These are phyloP conservation scores for Tetraneura akinire DNA, from an alignment of 1,140 invertebrate genomes.

Conservation along the genomic window DNA sequence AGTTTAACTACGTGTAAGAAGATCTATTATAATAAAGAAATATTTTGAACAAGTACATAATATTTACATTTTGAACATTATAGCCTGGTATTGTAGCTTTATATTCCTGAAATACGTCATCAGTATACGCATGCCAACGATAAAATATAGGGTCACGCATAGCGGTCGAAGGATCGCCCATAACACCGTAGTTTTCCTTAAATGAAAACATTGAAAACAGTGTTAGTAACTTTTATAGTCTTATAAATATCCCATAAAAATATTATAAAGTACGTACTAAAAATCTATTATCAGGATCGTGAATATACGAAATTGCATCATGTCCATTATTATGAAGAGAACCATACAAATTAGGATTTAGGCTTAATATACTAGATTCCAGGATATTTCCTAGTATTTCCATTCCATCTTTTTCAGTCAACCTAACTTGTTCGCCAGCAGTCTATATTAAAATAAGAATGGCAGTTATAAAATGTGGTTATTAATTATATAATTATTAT, in stretches of 20 bases:
- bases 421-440: constrained; percentile 57
- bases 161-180: constrained; percentile 72
- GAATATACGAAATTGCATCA: constrained; percentile 68
- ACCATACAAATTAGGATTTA: constrained; percentile 72
- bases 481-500: too few relatives aligned
- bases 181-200: constrained; percentile 68
- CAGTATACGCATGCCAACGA: constrained; percentile 78
- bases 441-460: constrained; percentile 49
- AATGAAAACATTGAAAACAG: neutral
- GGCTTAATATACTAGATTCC: constrained; percentile 71
- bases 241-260: too few relatives aligned
- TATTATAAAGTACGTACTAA: constrained; percentile 59
- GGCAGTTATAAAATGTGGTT: too few relatives aligned
- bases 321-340: constrained; percentile 75
- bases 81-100: constrained; percentile 72
- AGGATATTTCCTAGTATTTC: constrained; percentile 79
- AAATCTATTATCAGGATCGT: constrained; percentile 74
- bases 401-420: constrained; percentile 73
- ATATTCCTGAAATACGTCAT: constrained; percentile 76
- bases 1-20: constrained; percentile 63
- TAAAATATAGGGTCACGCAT: constrained; percentile 86
- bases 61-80: constrained; percentile 62
- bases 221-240: too few relatives aligned
- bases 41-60: neutral
- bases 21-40: neutral